Base-by-base conservation (phyloP, 1,140 invertebrate species). In the Drosophila jambulina region DNA sequence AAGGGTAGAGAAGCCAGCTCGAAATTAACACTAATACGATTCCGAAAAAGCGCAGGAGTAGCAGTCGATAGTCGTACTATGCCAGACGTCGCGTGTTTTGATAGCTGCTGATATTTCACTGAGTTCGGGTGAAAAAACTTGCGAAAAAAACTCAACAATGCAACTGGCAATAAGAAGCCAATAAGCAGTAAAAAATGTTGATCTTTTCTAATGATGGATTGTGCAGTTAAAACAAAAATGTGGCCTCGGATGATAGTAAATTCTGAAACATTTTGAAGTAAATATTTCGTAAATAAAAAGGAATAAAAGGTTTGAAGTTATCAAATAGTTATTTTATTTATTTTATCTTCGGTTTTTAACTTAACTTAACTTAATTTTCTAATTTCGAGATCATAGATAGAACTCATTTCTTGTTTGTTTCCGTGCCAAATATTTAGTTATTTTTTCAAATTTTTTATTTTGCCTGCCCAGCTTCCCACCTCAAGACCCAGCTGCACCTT, bases 21-120 rank as follows among this genome's bases (percentile, higher is more conserved):
- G 71, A 82, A 86, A 86, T 86, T 86, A 86, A 78, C 82, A 86
- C 82, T 86, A 86, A 86, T 86, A 68, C 82, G 75, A 63, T 56
- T 45, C 43, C 62, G 15, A 77, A 56, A 56, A 56, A 60, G 65
- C 43, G 51, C 54, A 56, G 57, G 57, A 78, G 60, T 65, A 12
- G 27, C 27, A 29, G 19, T 56, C 53, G 34, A 56, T 65, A 56
- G 2, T 38, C 36, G 53, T 40, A 51, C 67, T 59, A 42, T 29
- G 68, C 69, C 69, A 71, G 36, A 72, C 69, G 70, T 79, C 76
- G 78, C 82, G 79, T 86, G 75, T 79, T 79, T 86, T 82, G 72
- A 84, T 74, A 77, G 72, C 72, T 67, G 74, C 61, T 85, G 51
- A 78, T 75, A 86, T 82, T 86, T 83, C 69, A 38, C 43, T 29